Conservation (phyloP, 2,888 invertebrate genomes). For the Cryptophagus acutangulus region DNA sequence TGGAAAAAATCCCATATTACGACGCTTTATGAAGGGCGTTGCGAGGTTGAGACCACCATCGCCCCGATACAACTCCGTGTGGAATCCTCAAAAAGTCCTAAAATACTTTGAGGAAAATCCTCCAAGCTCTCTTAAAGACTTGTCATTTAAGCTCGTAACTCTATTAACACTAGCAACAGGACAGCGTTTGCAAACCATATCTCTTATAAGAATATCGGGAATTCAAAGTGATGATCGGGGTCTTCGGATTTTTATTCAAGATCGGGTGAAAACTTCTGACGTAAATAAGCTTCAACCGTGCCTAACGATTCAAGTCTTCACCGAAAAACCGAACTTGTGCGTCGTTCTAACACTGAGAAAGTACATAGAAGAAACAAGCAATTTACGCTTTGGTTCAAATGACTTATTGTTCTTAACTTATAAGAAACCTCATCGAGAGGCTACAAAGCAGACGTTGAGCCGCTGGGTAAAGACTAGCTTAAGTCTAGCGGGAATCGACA, state of each 20-base stretch:
- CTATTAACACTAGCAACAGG: constrained; percentile 23
- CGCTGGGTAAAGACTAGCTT: constrained; percentile 25
- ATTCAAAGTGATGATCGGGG: too few relatives aligned
- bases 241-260: too few relatives aligned
- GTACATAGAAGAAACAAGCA: constrained; percentile 16
- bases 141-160: constrained; percentile 20
- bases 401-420: constrained; percentile 19
- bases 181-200: constrained; percentile 20
- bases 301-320: constrained; percentile 17
- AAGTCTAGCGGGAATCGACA: constrained; percentile 22
- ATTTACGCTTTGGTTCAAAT: constrained; percentile 1
- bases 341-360: constrained; percentile 11
- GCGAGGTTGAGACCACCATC: constrained; percentile 21
- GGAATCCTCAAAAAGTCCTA: constrained; percentile 27
- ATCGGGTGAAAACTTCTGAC: too few relatives aligned
- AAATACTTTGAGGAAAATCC: constrained; percentile 11
- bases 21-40: too few relatives aligned
- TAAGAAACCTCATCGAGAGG: constrained; percentile 20
- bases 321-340: constrained; percentile 17
- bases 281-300: constrained; percentile 17
- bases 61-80: constrained; percentile 28
- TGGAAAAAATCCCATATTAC: too few relatives aligned
- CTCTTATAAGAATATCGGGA: too few relatives aligned
- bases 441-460: constrained; percentile 22
- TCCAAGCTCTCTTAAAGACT: constrained; percentile 8